Base-by-base conservation (phyloP, 92 coral and sea anemone species). In the Epizoanthus stellaris region DNA sequence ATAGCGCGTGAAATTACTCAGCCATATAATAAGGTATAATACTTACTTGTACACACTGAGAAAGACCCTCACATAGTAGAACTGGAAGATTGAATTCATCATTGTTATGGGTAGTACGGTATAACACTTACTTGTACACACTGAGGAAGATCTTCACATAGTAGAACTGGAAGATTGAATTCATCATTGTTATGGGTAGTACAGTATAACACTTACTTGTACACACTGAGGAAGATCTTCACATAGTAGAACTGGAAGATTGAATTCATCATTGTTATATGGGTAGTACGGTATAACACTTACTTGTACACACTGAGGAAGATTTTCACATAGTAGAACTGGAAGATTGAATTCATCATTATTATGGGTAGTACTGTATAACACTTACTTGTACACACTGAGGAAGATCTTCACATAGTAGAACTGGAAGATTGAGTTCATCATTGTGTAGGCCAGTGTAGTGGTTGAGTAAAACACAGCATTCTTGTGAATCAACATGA, bases 341-440 rank as follows among this genome's bases (percentile, higher is more conserved):
- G 25, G 25, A 23, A 23, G 25, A 23, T 23, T 23, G 25, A 30
- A 30, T 30, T 30, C 36, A 30, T 30, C 36, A 30, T 30, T 30
- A 1, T 30, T 30, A 30, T 30, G 36, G 36, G 36, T 30, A 30
- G 36, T 30, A 30, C 36, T 0, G 1, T 30, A 30, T 30, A 30
- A 0, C 5, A 87, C 95, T 84, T 38, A 97, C 99, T 87, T 87
- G 93, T 97, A 97, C 2, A 93, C 88, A 72, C 95, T 93, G 67
- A 97, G 82, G 73, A 97, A 97, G 67, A 93, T 93, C 58, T 94
- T 93, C 17, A 97, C 99, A 57, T 97, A 97, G 88, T 89, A 97
- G 57, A 93, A 97, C 53, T 88, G 90, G 87, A 97, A 97, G 17
- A 97, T 91, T 21, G 97, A 95, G 77, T 93, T 93, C 93, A 97